Percentiles rank a stretch among this genome's conserved stretches.
Evolutionary conservation across 2,113 vertebrate species (phyloP).

Genomic region (Eptatretus burgeri): DNA sequence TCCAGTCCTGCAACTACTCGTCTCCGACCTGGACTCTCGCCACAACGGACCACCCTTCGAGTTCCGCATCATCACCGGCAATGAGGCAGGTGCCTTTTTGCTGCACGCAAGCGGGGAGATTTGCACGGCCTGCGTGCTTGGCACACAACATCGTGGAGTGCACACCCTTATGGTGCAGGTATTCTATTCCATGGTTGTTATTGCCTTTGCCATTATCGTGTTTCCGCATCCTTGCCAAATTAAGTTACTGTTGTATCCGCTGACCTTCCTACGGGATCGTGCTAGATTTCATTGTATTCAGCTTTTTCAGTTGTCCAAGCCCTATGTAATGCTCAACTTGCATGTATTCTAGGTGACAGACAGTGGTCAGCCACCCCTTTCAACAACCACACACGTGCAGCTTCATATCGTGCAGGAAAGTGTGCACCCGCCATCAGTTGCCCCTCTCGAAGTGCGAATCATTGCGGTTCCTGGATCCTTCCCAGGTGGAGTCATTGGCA

Average conservation of each 20-base stretch:
- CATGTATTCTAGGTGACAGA: slow-evolving; percentile 32
- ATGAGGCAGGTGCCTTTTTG: slow-evolving; percentile 47
- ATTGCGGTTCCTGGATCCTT: slow-evolving; percentile 75
- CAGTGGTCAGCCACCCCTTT: slow-evolving; percentile 46
- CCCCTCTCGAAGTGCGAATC: slow-evolving; percentile 63
- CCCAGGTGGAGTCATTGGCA: slow-evolving; percentile 74
- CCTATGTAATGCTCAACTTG: too few species aligned
- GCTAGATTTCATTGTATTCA: too few species aligned
- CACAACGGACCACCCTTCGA: slow-evolving; percentile 76
- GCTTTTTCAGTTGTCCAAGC: too few species aligned
- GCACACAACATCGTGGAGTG: slow-evolving; percentile 30
- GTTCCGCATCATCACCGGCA: slow-evolving; percentile 54
- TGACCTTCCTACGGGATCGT: too few species aligned
- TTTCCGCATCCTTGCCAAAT: too few species aligned
- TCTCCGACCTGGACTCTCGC: slow-evolving; percentile 65
- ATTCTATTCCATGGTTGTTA: too few species aligned
- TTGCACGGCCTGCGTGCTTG: slow-evolving; percentile 50
- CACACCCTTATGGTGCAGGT: slow-evolving; percentile 64
- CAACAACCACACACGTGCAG: slow-evolving; percentile 31
- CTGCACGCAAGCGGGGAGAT: slow-evolving; percentile 46
- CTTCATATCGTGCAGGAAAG: slow-evolving; percentile 82
- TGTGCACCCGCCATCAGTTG: slow-evolving; percentile 48
- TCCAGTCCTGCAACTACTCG: slow-evolving; percentile 59
- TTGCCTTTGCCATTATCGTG: too few species aligned
- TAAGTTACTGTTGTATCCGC: too few species aligned